Percentiles rank a stretch among this genome's conserved stretches.
Conservation (phyloP, 2,797 vertebrate species). For the Cossypha dichroa region DNA sequence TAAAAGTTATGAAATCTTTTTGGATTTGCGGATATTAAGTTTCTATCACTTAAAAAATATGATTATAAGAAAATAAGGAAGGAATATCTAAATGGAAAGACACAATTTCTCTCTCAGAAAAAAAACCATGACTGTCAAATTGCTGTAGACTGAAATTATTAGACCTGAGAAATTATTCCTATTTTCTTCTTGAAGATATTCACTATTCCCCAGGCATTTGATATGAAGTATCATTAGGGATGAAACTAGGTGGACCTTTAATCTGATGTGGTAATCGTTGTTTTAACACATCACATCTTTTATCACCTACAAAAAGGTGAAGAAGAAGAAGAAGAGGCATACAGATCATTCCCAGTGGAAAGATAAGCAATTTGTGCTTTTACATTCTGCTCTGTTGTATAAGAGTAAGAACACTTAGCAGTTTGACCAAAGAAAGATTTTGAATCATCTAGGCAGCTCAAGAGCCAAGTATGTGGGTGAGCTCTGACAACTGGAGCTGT, state of each 20-base stretch:
- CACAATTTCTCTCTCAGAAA: background rate
- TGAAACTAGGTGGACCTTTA: background rate
- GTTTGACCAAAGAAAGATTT: background rate
- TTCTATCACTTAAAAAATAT: background rate
- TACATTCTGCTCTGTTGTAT: background rate
- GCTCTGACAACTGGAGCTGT: background rate
- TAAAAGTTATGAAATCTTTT: background rate
- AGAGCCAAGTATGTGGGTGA: background rate
- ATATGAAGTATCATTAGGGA: background rate
- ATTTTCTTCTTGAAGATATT: background rate
- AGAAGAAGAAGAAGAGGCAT: background rate
- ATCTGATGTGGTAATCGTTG: rapidly evolving
- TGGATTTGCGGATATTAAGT: background rate
- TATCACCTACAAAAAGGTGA: background rate
- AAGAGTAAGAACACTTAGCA: background rate
- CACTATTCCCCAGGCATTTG: background rate
- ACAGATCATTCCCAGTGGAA: background rate
- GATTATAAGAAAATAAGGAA: background rate
- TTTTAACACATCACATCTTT: background rate
- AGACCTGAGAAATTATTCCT: background rate
- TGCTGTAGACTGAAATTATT: background rate
- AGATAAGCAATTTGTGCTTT: rapidly evolving
- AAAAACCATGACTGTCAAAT: background rate
- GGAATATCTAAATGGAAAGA: background rate
- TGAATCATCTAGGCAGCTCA: background rate